Base-by-base conservation (phyloP, 2,888 invertebrate genomes). In the Pollenia labialis region DNA sequence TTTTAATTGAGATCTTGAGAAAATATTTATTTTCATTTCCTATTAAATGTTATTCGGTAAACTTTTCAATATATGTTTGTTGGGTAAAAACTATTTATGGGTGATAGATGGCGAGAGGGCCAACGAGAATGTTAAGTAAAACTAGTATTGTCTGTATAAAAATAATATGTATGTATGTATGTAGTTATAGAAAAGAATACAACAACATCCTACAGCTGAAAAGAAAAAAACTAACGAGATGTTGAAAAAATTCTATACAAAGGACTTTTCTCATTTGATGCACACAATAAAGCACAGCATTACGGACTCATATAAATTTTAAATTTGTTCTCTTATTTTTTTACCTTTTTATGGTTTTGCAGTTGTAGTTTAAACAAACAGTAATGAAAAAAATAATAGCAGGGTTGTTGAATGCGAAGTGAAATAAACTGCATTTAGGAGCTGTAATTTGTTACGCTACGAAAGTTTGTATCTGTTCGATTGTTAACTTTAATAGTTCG, bases 201-300 rank as follows among this genome's bases (percentile, higher is more conserved):
- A 76, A 62, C 48, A 62, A 68, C 56, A 54, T 42, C 23, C 44
- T 60, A 69, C n/a, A 32, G 11, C 16, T 40, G 56, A 72, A 42
- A 72, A 72, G 50, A 68, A 74, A 58, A 72, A 52, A 23, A 6
- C 79, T 60, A 85, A 79, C 68, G 44, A 74, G 84, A 74, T 79
- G 64, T 77, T 62, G 64, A 75, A 79, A 69, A 75, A 68, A 60
- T 62, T 54, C 71, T 58, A 76, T 32, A 87, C 81, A 87, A 87
- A 84, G 77, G 87, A 87, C 81, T 81, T 83, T 83, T 86, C 77
- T 83, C 77, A 87, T 87, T 87, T 84, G 87, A 84, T 87, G 84
- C 84, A 84, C 87, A 84, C 84, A 87, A 87, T 87, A 87, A 87
- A 87, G 77, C 81, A 87, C 76, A 71, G 83, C 79, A 80, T 68